phyloP scores from a whole-genome alignment of 2,797 vertebrate genomes.

The Lithobates pipiens region DNA sequence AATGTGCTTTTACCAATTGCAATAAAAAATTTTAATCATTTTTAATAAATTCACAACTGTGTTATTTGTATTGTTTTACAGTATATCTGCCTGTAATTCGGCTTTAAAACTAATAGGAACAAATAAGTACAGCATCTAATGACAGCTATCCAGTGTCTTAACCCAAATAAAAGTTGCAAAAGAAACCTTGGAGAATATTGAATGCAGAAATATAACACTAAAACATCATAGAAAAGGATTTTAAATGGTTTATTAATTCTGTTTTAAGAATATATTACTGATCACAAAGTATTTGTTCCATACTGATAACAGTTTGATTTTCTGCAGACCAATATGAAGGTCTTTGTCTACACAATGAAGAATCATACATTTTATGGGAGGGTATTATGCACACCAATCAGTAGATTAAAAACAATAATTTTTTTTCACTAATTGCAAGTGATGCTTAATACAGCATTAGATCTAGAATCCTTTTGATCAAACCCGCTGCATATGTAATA shows the following conservation, averaged over 20 bases:
- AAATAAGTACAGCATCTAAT: too few species aligned
- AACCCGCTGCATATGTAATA: slow-evolving; percentile 90
- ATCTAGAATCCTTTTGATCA: slow-evolving; percentile 97
- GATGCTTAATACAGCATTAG: slow-evolving; percentile 96
- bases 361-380: not conserved
- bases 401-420: slow-evolving; percentile 46
- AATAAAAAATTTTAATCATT: too few species aligned
- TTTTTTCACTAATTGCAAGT: slow-evolving; percentile 88
- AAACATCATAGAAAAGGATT: not conserved
- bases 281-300: not conserved
- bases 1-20: too few species aligned
- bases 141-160: too few species aligned
- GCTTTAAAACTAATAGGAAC: too few species aligned
- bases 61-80: too few species aligned
- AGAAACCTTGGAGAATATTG: not conserved
- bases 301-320: not conserved
- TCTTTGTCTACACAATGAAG: not conserved
- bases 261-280: not conserved
- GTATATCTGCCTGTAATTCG: too few species aligned
- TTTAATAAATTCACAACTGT: too few species aligned
- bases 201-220: not conserved
- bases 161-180: not conserved
- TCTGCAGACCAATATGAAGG: not conserved
- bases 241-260: not conserved
- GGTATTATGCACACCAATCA: slow-evolving; percentile 17